These are phyloP conservation scores for Tamandua tetradactyla DNA, from an alignment of 2,797 vertebrate species.

Conservation along the genomic window DNA sequence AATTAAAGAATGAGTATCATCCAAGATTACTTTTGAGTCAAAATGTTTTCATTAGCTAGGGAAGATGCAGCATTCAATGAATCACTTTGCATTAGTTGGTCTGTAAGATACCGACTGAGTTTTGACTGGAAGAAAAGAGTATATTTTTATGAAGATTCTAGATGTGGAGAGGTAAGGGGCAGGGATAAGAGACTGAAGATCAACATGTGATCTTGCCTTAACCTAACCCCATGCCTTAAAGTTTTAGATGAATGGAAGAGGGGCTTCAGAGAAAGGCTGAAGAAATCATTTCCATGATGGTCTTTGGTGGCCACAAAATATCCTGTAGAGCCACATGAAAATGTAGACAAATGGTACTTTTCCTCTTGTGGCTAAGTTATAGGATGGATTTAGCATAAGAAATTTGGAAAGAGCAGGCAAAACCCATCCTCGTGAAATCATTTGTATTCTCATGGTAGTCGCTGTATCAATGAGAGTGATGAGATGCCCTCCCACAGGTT, in stretches of 20 bases:
- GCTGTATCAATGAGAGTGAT: background rate
- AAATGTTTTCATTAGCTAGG: background rate
- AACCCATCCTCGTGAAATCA: background rate
- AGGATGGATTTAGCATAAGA: background rate
- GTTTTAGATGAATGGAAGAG: background rate
- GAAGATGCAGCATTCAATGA: background rate
- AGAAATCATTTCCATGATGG: background rate
- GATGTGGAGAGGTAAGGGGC: fast-evolving
- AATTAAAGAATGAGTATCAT: background rate
- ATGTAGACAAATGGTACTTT: background rate
- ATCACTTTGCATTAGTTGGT: background rate
- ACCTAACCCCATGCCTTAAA: fast-evolving
- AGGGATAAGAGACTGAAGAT: background rate
- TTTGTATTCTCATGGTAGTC: background rate
- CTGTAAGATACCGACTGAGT: background rate
- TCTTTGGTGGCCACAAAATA: background rate
- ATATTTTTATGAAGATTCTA: background rate
- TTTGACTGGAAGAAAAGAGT: background rate
- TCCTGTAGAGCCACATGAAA: background rate
- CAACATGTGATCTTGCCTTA: fast-evolving
- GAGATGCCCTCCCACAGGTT: background rate
- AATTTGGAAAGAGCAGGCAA: background rate
- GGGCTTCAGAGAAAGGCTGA: background rate
- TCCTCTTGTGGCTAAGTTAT: background rate
- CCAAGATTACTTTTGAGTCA: background rate